Evolutionary conservation across 2,113 vertebrate species (phyloP).

Genomic region (Pongo abelii): DNA sequence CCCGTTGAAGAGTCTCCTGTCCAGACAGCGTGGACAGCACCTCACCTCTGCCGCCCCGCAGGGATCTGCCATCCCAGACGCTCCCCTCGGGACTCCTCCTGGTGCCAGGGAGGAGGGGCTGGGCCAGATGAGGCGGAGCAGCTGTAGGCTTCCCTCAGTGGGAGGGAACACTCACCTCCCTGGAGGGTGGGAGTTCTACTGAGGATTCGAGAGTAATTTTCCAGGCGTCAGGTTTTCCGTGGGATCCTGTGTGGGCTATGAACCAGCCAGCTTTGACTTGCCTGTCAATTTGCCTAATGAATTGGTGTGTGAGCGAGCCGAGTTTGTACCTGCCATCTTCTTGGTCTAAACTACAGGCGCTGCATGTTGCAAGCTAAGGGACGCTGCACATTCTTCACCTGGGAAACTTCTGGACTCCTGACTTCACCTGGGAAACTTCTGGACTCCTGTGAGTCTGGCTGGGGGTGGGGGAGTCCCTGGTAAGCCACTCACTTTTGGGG

Average conservation of each 20-base stretch:
- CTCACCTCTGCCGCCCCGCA: rapidly evolving
- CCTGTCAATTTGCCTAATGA: background rate
- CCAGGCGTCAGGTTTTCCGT: background rate
- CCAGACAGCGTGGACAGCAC: background rate
- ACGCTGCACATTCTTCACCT: rapidly evolving
- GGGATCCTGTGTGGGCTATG: background rate
- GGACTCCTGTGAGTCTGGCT: no score
- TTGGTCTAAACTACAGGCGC: background rate
- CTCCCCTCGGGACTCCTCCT: no score
- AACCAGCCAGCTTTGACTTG: rapidly evolving
- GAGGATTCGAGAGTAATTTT: background rate
- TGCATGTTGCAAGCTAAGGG: rapidly evolving
- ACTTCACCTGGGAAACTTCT: background rate
- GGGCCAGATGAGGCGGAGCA: no score
- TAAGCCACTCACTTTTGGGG: no score
- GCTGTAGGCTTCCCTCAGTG: no score
- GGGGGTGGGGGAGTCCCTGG: background rate
- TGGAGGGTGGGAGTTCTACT: no score
- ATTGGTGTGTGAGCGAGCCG: no score
- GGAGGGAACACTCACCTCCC: no score
- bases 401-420: background rate
- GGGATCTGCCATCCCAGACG: rapidly evolving
- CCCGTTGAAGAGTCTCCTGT: rapidly evolving
- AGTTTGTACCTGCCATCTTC: background rate
- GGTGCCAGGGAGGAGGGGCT: no score